Evolutionary conservation across 1,140 invertebrate genomes (phyloP).

Genomic region (Drosophila orosa): DNA sequence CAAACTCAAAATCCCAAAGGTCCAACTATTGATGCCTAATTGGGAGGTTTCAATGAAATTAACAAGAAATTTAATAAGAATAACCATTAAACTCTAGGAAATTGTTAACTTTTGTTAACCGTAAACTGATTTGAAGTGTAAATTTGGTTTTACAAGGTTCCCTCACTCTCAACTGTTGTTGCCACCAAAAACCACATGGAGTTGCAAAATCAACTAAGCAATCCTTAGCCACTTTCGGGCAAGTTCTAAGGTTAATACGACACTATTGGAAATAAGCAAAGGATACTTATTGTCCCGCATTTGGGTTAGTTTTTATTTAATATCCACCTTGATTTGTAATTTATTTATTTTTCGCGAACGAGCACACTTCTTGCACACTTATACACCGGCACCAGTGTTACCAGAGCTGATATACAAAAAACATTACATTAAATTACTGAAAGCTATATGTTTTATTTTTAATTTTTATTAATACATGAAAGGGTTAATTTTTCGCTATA

Average conservation of each 20-base stretch:
- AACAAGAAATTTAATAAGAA: neutral
- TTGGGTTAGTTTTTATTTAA: slow-evolving; percentile 20
- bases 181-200: slow-evolving; percentile 32
- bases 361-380: slow-evolving; percentile 48
- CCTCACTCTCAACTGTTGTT: neutral
- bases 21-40: slow-evolving; percentile 8
- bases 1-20: slow-evolving; percentile 37
- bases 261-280: neutral
- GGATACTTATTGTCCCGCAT: slow-evolving; percentile 9
- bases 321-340: slow-evolving; percentile 35
- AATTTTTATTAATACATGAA: too few species aligned
- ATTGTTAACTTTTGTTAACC: neutral
- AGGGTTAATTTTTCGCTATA: too few species aligned
- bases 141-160: neutral
- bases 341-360: slow-evolving; percentile 33
- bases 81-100: neutral
- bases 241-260: neutral
- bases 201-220: slow-evolving; percentile 1
- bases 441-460: neutral
- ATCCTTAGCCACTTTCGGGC: too few species aligned
- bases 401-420: neutral
- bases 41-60: neutral
- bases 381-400: slow-evolving; percentile 30
- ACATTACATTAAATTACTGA: neutral
- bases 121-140: too few species aligned